These are phyloP conservation scores for Strongylocentrotus purpuratus DNA, from an alignment of 35 echinoderm and acorn worm genomes.

Conservation along the genomic window DNA sequence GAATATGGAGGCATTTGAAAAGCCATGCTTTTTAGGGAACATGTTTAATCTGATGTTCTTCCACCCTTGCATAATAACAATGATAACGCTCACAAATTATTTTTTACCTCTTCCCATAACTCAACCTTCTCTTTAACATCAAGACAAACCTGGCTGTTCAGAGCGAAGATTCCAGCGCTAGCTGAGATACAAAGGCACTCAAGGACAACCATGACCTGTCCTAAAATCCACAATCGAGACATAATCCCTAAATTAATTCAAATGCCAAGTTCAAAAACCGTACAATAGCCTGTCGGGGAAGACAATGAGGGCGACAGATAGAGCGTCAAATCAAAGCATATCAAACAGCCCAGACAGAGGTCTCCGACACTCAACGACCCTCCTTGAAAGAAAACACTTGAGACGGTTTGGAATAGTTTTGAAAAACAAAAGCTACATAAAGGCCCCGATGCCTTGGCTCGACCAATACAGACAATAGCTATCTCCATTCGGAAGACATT, in stretches of 20 bases:
- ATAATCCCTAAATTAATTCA: too few relatives aligned
- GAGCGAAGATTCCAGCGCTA: too few relatives aligned
- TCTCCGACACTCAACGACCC: neutral
- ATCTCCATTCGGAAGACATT: neutral
- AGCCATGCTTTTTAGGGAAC: too few relatives aligned
- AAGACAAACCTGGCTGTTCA: too few relatives aligned
- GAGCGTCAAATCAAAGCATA: neutral
- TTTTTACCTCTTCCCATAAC: too few relatives aligned
- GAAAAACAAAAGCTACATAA: neutral
- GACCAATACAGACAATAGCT: neutral
- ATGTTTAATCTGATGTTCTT: too few relatives aligned
- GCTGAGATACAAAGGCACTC: neutral
- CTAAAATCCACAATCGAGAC: neutral
- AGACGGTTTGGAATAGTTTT: neutral
- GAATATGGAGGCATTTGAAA: too few relatives aligned
- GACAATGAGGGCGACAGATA: neutral
- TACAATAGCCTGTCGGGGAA: neutral
- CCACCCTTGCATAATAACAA: too few relatives aligned
- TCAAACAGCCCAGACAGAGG: neutral
- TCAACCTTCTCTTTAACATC: too few relatives aligned
- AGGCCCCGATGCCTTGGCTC: neutral
- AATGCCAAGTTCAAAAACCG: neutral
- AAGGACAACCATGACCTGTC: neutral
- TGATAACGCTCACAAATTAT: too few relatives aligned
- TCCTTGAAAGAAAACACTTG: neutral